Evolutionary conservation across 1,140 invertebrate species (phyloP).

Genomic region (Procambarus virginalis): DNA sequence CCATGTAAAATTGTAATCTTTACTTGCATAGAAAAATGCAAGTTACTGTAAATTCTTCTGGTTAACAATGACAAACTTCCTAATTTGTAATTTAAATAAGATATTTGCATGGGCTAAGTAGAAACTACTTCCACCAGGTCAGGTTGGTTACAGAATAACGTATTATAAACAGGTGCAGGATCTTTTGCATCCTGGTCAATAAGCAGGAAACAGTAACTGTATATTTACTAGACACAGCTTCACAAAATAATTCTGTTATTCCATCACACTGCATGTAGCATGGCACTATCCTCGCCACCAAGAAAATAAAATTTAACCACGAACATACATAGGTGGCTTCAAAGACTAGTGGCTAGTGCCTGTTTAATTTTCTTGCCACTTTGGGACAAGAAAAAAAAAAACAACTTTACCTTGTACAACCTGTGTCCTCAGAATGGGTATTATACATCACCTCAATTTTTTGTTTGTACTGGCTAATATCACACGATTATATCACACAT

Average conservation of each 20-base stretch:
- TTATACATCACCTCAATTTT: background rate
- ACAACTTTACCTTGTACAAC: background rate
- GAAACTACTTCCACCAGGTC: background rate
- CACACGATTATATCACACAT: background rate
- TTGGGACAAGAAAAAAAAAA: background rate
- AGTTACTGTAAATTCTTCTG: background rate
- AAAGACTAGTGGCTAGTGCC: constrained; percentile 3
- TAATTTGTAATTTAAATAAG: background rate
- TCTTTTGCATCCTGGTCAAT: constrained; percentile 8
- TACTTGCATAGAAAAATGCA: background rate
- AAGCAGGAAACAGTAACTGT: background rate
- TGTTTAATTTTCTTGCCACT: background rate
- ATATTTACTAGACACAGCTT: background rate
- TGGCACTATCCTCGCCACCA: background rate
- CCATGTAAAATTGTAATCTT: background rate
- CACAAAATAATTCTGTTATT: too few relatives aligned
- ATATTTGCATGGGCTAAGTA: background rate
- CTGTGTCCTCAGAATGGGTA: background rate
- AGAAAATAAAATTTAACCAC: background rate
- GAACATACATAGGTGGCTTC: background rate
- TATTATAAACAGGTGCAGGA: constrained; percentile 8
- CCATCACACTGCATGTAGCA: too few relatives aligned
- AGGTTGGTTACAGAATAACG: background rate
- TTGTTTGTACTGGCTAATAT: constrained; percentile 11
- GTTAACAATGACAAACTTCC: background rate